Percentiles rank a stretch among this genome's conserved stretches.
Conservation (phyloP, 2,797 vertebrate species). For the Jordanella pulchra region DNA sequence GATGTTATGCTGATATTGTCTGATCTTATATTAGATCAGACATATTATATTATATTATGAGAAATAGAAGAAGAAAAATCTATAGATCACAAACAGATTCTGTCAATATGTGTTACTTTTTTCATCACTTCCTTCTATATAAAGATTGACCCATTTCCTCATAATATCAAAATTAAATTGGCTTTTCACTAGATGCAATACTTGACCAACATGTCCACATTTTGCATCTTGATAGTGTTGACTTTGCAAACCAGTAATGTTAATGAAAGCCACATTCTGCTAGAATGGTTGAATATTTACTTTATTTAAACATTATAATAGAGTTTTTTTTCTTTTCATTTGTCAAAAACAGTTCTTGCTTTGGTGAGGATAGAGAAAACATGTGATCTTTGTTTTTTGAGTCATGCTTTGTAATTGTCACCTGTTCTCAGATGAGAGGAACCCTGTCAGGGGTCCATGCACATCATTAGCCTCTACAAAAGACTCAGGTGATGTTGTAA, state of each 20-base stretch:
- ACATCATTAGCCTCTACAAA: slow-evolving; percentile 33
- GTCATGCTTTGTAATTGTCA: slow-evolving; percentile 21
- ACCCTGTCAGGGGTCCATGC: slow-evolving; percentile 26
- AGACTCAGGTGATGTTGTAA: slow-evolving; percentile 40
- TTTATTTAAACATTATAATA: too few species aligned
- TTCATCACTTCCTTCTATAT: neutral
- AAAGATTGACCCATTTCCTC: neutral
- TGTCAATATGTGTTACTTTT: neutral
- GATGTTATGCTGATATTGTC: neutral
- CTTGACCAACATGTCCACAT: neutral
- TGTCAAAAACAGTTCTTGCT: fast-evolving
- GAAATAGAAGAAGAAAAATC: neutral
- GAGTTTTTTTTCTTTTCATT: too few species aligned
- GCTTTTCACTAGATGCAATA: neutral
- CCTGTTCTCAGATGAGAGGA: slow-evolving; percentile 24
- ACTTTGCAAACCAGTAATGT: neutral
- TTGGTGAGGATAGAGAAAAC: neutral
- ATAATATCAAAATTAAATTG: too few species aligned
- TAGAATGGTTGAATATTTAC: neutral
- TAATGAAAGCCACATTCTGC: neutral
- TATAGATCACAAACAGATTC: neutral
- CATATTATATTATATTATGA: too few species aligned
- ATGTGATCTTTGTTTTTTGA: slow-evolving; percentile 15
- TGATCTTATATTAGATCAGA: too few species aligned
- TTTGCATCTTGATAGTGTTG: neutral